Base-by-base conservation (phyloP, 2,797 vertebrate species). In the Synanceia verrucosa region DNA sequence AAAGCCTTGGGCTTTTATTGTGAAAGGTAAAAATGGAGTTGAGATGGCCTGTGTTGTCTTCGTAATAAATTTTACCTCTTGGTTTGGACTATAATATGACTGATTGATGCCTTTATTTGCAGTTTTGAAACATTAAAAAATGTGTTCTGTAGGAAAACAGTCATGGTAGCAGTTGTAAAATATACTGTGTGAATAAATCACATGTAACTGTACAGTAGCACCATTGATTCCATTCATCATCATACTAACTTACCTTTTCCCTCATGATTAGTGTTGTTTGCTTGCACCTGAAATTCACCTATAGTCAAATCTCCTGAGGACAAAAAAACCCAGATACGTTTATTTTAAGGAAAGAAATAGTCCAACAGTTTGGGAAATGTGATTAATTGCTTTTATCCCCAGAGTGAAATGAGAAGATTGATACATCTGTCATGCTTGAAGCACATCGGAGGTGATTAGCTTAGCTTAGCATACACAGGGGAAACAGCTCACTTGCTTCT, bases 241-340 rank as follows among this genome's bases (percentile, higher is more conserved):
- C 21, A 4, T 6, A 2, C 9, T 59, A 59, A 63, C 82, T 82
- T 76, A 91, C 89, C 78, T 33, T 21, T 33, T 11, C 16, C 5
- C 1, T n/a, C 56, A 13, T 21, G 10, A 4, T 47, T 5, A 0
- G 58, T 59, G 43, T n/a, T 9, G 1, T 81, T 79, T 1, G 1
- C 11, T 10, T 68, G 65, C 28, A 65, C 29, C 31, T 34, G 57
- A 41, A 36, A 56, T 51, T 82, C 55, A 2, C 1, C 23, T 7
- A 16, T 11, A 21, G 19, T 6, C 62, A 68, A 4, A 19, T 74
- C 46, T 10, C 4, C 88, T 90, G 67, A 61, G 39, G 67, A 51
- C 70, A 3, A 77, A 60, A 62, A n/a, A n/a, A n/a, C n/a, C n/a
- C 11, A 70, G 6, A 50, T 3, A 36, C 9, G 26, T 50, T 61